Evolutionary conservation across 2,888 invertebrate species (phyloP), one percentile per base, ranked within the genome.

Genomic region (Plagiodera versicolora): DNA sequence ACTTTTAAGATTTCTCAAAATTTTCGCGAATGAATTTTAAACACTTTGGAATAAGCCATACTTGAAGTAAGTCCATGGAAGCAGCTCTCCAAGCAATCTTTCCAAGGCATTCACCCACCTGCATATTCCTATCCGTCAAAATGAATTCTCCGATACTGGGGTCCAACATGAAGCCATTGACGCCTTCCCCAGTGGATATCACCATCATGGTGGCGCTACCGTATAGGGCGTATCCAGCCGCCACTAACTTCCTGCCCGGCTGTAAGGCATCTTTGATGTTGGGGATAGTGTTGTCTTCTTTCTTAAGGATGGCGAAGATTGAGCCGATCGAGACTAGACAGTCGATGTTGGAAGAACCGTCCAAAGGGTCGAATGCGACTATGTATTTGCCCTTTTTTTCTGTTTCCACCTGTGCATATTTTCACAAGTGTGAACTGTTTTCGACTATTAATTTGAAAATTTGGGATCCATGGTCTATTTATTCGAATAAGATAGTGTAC

Each of bases 261-360:
- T 94, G 92, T 1, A 98, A 82, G 0, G 90, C 94, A 80, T 97
- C 95, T 0, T 85, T 78, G n/a, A 88, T 78, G 0, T 81, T 77
- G 0, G 91, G 89, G 47, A 72, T 69, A 28, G 70, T 63, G 35
- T 73, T 72, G 11, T 74, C 72, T 4, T 80, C 78, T 28, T 77
- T 71, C 74, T 85, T 91, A 81, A 91, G 95, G 72, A 98, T 94
- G n/a, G 92, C 88, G 79, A 99, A 99, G 72, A 99, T 99, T 0
- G 95, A 95, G 28, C 98, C 98, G 61, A 99, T 97, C 0, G 98
- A 98, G 0, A 95, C 97, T 9, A 98, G 85, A 70, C 98, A 98
- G 77, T 99, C 98, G 73, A 99, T 99, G 80, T 99, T 99, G 0
- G 98, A 98, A 0, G 98, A 98, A 0, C 98, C 98, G 79, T 99